Evolutionary conservation across 1,140 invertebrate species (phyloP).

Genomic region (Steinernema feltiae): DNA sequence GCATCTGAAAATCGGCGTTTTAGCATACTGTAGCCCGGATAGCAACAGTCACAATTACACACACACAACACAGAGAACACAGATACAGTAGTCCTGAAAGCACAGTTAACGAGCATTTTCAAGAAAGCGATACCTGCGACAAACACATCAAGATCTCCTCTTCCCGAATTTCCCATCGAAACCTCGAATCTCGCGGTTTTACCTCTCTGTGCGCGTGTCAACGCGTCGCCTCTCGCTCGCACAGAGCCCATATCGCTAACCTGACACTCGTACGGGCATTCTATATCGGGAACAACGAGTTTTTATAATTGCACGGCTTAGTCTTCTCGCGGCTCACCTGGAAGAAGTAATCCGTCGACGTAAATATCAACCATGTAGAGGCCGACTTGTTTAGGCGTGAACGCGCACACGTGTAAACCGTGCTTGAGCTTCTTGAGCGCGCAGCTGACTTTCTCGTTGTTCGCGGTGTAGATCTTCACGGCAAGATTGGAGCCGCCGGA

Average conservation of each 20-base stretch:
- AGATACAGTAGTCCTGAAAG: neutral
- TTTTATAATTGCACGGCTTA: neutral
- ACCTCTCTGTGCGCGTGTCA: conserved; percentile 64
- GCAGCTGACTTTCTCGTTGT: conserved; percentile 34
- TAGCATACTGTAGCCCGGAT: no score
- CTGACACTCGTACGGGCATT: conserved; percentile 53
- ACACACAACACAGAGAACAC: neutral
- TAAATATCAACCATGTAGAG: conserved; percentile 51
- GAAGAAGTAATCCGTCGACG: conserved; percentile 58
- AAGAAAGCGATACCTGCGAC: conserved; percentile 58
- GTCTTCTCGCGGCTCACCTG: conserved; percentile 42
- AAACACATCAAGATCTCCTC: conserved; percentile 60
- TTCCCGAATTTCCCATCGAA: conserved; percentile 60
- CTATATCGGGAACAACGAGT: conserved; percentile 41
- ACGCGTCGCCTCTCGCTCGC: conserved; percentile 61
- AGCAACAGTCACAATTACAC: neutral
- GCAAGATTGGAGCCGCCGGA: conserved; percentile 43
- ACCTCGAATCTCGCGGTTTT: conserved; percentile 65
- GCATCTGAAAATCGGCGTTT: conserved; percentile 64
- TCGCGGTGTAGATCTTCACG: conserved; percentile 32
- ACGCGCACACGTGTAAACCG: conserved; percentile 49
- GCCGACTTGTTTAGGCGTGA: conserved; percentile 46
- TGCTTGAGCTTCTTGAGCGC: conserved; percentile 45
- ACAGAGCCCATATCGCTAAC: conserved; percentile 44
- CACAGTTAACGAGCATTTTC: neutral